Percentiles rank a stretch among this genome's conserved stretches.
Conservation (phyloP, 1,140 invertebrate genomes). For the Limonius californicus region DNA sequence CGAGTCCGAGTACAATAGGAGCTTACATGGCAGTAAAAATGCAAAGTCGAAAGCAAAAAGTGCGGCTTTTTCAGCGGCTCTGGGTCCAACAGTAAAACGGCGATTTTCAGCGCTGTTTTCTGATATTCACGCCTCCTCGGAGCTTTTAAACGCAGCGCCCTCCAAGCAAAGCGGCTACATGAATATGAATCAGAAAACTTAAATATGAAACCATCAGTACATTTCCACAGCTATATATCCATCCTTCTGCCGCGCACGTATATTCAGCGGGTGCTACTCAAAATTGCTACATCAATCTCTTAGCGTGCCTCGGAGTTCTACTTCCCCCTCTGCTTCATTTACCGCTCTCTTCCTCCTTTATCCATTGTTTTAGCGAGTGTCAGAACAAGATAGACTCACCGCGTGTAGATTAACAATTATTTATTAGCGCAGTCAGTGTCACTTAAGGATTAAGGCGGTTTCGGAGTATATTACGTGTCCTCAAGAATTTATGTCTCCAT, state of each 20-base stretch:
- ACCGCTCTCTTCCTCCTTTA: not conserved
- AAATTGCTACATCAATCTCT: not conserved
- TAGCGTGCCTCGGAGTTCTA: not conserved
- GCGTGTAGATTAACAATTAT: not conserved
- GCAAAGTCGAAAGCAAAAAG: too few relatives aligned
- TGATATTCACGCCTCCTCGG: too few relatives aligned
- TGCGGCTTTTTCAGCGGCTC: too few relatives aligned
- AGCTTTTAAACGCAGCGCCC: too few relatives aligned
- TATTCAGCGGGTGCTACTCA: not conserved
- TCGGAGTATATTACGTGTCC: slow-evolving; percentile 1
- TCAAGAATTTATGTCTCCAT: not conserved
- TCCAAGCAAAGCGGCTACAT: too few relatives aligned
- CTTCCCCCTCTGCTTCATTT: not conserved
- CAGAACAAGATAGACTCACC: not conserved
- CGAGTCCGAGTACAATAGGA: too few relatives aligned
- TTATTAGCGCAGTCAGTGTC: slow-evolving; percentile 1
- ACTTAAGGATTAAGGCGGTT: slow-evolving; percentile 1
- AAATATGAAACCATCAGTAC: not conserved
- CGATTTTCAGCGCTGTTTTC: too few relatives aligned
- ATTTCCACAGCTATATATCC: not conserved
- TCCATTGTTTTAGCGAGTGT: not conserved
- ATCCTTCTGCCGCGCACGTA: not conserved
- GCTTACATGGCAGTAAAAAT: too few relatives aligned
- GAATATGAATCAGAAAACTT: not conserved
- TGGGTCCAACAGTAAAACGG: too few relatives aligned